Evolutionary conservation across 2,888 invertebrate genomes (phyloP), one percentile per base, ranked within the genome.

Genomic region (Clepsis dumicolana): DNA sequence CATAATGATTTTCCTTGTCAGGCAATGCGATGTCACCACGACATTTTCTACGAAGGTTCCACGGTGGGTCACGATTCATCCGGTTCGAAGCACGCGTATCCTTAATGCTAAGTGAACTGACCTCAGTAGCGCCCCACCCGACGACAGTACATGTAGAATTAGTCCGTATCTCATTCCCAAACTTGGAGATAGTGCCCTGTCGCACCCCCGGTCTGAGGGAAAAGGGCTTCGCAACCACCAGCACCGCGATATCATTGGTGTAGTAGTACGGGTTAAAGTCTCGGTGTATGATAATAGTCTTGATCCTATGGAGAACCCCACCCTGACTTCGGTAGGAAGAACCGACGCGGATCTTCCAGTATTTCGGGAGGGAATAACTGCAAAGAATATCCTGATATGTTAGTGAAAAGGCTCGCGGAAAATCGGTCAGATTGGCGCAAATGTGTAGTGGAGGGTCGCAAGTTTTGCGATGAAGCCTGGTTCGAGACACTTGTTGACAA

Each of bases 81-180:
- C n/a, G n/a, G n/a, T n/a, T n/a, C n/a, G n/a, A n/a, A n/a, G n/a
- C n/a, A n/a, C n/a, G n/a, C n/a, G n/a, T 29, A 29, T 29, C 29
- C 29, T 7, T 59, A 35, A 10, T 64, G 44, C 54, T 25, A 24
- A 25, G 32, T 24, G 18, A 35, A 67, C 69, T 74, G 70, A 93
- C 93, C 83, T 90, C 82, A 1, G 81, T 80, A 29, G 89, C 84
- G 12, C 93, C 93, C 93, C 93, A 93, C 59, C 93, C 93, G 29
- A 89, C 82, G 0, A 93, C 74, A 0, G 85, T 84, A 63, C 87
- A 85, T 0, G 86, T 53, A 5, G 89, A 85, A 70, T 87, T 81
- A 4, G 84, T 77, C 48, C 79, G 82, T 0, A 92, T 75, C 71
- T 91, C 89, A 2, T 84, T 82, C 1, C 84, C 81, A 41, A 83